A percentile compares a stretch with the other conserved stretches of the same genome.
Conservation (phyloP, 2,797 vertebrate genomes). For the Melanogrammus aeglefinus region DNA sequence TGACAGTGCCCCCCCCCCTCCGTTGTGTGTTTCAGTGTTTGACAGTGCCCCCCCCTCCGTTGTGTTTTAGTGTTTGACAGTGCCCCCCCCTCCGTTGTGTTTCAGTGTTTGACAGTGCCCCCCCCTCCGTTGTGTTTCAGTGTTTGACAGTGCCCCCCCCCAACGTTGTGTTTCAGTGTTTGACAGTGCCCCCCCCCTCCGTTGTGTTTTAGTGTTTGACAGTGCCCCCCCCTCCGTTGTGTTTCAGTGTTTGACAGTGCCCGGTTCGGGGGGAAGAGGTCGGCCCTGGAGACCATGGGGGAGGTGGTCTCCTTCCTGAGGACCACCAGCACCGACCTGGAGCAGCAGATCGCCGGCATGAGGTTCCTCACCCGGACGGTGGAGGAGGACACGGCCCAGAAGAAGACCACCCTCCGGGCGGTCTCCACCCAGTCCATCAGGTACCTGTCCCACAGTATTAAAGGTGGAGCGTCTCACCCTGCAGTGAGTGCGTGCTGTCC, state of each 20-base stretch:
- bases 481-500: too few relatives aligned
- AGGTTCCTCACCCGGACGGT: constrained; percentile 73
- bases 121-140: constrained; percentile 51
- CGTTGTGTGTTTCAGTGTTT: neutral
- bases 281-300: constrained; percentile 71
- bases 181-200: neutral
- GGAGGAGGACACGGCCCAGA: constrained; percentile 76
- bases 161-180: neutral
- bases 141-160: constrained; percentile 58
- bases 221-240: neutral
- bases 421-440: constrained; percentile 69
- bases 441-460: constrained; percentile 46
- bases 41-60: neutral
- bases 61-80: constrained; percentile 68
- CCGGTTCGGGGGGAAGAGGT: constrained; percentile 71
- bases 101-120: neutral
- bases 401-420: constrained; percentile 66
- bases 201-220: neutral
- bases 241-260: constrained; percentile 70
- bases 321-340: constrained; percentile 67
- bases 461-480: too few relatives aligned
- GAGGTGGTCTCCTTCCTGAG: constrained; percentile 78
- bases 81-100: constrained; percentile 22
- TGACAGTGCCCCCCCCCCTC: neutral
- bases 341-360: constrained; percentile 78